Percentiles rank a stretch among this genome's conserved stretches.
phyloP scores from a whole-genome alignment of 1,140 invertebrate species.

The Phocides pigmalion region DNA sequence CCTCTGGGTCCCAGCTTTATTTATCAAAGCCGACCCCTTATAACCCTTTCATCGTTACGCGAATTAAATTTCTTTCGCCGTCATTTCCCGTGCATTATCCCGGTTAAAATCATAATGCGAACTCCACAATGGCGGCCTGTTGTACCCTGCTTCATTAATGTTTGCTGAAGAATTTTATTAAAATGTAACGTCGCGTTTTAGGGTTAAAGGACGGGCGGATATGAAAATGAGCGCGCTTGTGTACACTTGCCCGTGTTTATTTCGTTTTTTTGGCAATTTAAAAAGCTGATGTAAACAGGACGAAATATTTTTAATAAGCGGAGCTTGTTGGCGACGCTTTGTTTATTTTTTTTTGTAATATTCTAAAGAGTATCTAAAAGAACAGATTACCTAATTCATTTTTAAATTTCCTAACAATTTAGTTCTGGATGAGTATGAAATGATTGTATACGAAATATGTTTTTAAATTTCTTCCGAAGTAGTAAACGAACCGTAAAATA shows the following conservation, averaged over 20 bases:
- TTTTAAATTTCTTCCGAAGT: too few species aligned
- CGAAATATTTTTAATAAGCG: constrained; percentile 1
- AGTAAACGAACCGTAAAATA: too few species aligned
- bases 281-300: constrained; percentile 21
- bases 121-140: constrained; percentile 71
- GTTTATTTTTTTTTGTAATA: too few species aligned
- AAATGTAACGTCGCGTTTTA: constrained; percentile 75
- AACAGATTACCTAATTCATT: too few species aligned
- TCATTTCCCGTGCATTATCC: constrained; percentile 83
- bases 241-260: constrained; percentile 27
- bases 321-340: background rate
- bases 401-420: too few species aligned
- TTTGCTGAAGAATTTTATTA: constrained; percentile 81
- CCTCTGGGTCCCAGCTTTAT: constrained; percentile 71
- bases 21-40: constrained; percentile 72
- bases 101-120: constrained; percentile 79
- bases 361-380: too few species aligned
- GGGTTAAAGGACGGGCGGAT: constrained; percentile 53
- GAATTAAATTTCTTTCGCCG: constrained; percentile 83
- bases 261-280: constrained; percentile 20
- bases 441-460: too few species aligned
- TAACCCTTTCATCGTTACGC: constrained; percentile 81
- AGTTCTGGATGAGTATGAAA: too few species aligned
- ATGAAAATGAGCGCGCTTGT: constrained; percentile 33
- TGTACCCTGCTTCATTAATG: constrained; percentile 74